phyloP scores from a whole-genome alignment of 2,797 vertebrate species.

The Masticophis lateralis region DNA sequence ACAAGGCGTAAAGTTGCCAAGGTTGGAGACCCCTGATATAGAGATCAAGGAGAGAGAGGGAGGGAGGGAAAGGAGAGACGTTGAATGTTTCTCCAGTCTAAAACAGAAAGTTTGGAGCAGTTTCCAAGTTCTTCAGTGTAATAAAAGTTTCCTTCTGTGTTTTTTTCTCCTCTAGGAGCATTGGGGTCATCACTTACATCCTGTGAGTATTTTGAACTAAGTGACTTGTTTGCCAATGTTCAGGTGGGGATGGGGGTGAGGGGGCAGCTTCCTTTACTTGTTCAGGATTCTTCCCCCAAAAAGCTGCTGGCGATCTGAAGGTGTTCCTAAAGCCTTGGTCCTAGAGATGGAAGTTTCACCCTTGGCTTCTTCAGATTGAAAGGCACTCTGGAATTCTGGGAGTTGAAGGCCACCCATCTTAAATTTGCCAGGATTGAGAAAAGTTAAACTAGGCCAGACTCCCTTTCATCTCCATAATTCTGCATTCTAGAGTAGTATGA shows the following conservation, averaged over 20 bases:
- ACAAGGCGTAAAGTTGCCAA: too few relatives aligned
- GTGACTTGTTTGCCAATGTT: neutral
- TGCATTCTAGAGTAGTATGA: too few relatives aligned
- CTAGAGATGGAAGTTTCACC: neutral
- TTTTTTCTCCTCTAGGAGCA: constrained; percentile 79
- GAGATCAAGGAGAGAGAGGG: too few relatives aligned
- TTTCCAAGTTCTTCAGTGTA: neutral
- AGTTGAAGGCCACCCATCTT: neutral
- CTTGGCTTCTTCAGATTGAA: neutral
- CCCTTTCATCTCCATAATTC: neutral
- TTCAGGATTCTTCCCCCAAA: neutral
- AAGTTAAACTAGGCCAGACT: neutral
- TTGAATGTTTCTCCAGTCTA: neutral
- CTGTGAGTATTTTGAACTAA: constrained; percentile 80
- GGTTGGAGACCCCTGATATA: too few relatives aligned
- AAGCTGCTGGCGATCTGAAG: neutral
- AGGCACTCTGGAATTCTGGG: neutral
- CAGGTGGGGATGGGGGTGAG: neutral
- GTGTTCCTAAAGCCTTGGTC: neutral
- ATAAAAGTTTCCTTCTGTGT: neutral
- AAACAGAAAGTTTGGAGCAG: neutral
- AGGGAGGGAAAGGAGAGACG: too few relatives aligned
- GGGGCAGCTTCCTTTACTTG: neutral
- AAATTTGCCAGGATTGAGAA: neutral
- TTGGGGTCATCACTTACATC: constrained; percentile 97